Conservation (phyloP, 2,888 invertebrate species). For the Drosophila anomelani region DNA sequence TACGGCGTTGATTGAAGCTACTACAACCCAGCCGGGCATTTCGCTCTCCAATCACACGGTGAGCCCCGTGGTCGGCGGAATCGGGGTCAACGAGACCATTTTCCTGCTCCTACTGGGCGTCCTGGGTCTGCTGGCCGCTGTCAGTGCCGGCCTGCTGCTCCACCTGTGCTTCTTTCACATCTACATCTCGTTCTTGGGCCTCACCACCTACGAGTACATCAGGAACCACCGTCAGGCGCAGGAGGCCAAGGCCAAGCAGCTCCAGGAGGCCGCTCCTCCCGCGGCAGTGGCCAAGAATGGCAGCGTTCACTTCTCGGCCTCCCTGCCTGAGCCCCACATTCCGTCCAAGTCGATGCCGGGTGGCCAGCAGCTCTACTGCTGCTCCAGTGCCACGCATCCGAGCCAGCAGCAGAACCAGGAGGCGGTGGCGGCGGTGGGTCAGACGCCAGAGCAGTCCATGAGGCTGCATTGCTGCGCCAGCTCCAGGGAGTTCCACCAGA, state of each 20-base stretch:
- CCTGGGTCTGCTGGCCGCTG: conserved; percentile 89
- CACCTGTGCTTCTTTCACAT: conserved; percentile 95
- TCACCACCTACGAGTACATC: conserved; percentile 96
- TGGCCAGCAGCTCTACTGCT: conserved; percentile 82
- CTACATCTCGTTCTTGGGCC: conserved; percentile 92
- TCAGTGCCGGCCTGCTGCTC: conserved; percentile 90
- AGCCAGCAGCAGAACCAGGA: conserved; percentile 54
- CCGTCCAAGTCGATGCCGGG: conserved; percentile 74
- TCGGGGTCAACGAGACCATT: conserved; percentile 86
- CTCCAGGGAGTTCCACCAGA: conserved; percentile 83
- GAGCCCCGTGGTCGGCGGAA: conserved; percentile 72
- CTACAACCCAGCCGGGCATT: conserved; percentile 12
- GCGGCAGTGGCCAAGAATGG: conserved; percentile 46
- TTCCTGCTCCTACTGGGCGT: conserved; percentile 87
- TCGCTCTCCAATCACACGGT: conserved; percentile 44
- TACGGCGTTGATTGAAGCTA: conserved; percentile 57
- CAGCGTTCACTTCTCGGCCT: conserved; percentile 64
- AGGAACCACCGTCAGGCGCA: conserved; percentile 85
- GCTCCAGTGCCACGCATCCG: conserved; percentile 84
- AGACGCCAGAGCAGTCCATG: conserved; percentile 65
- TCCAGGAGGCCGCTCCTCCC: conserved; percentile 52
- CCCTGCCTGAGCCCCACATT: conserved; percentile 60
- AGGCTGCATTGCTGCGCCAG: conserved; percentile 85
- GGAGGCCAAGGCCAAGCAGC: conserved; percentile 76
- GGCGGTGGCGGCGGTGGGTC: neutral